Percentiles rank a stretch among this genome's conserved stretches.
Evolutionary conservation across 2,113 vertebrate species (phyloP).

Genomic region (Myiozetetes cayanensis): DNA sequence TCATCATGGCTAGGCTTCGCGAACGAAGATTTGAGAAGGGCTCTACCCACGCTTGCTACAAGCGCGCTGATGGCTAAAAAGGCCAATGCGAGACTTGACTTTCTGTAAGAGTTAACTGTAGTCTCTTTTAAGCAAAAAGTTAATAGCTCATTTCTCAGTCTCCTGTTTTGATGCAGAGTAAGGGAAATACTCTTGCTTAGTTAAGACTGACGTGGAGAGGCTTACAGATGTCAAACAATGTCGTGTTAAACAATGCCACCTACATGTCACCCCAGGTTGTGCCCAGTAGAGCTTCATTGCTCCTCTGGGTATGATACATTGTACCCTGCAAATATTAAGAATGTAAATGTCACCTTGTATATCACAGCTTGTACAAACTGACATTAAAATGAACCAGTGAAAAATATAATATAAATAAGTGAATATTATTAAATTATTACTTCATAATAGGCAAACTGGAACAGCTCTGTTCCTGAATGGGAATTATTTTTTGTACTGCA

Average conservation of each 20-base stretch:
- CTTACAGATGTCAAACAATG: not conserved
- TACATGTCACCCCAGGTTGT: not conserved
- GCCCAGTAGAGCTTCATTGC: not conserved
- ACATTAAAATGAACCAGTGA: not conserved
- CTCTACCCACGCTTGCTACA: no score
- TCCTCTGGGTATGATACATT: not conserved
- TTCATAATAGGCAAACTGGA: not conserved
- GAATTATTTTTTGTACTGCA: not conserved
- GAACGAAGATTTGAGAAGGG: no score
- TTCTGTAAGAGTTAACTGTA: not conserved
- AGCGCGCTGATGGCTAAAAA: no score
- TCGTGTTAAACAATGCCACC: not conserved
- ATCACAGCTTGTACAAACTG: not conserved
- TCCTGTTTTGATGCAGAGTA: not conserved
- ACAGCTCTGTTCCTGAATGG: not conserved
- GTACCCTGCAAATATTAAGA: not conserved
- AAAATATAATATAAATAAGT: not conserved
- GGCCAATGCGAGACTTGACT: no score
- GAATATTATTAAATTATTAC: not conserved
- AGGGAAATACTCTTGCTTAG: not conserved
- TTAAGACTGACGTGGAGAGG: not conserved
- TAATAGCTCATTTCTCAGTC: not conserved
- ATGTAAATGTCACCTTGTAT: not conserved
- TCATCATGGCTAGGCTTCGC: no score
- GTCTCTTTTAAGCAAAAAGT: not conserved